Conservation (phyloP, 2,113 vertebrate species). For the Zosterops lateralis region DNA sequence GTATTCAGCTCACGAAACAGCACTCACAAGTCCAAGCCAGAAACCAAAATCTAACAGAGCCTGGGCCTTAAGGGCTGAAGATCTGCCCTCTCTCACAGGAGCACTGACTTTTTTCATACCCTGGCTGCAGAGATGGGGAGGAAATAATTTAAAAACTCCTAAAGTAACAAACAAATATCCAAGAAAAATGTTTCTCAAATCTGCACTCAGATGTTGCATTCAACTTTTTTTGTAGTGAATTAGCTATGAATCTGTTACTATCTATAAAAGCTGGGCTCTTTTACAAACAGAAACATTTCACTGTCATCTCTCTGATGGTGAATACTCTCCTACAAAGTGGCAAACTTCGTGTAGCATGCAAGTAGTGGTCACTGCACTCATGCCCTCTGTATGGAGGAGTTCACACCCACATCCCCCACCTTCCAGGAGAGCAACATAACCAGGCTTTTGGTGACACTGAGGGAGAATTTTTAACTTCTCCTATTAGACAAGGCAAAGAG, state of each 20-base stretch:
- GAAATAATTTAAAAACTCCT: not conserved
- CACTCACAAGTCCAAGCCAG: not conserved
- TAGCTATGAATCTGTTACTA: not conserved
- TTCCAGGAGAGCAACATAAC: not conserved
- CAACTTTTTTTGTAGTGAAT: not conserved
- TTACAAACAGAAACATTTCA: not conserved
- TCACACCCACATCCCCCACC: not conserved
- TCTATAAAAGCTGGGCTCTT: not conserved
- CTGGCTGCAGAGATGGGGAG: not conserved
- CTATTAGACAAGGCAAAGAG: not conserved
- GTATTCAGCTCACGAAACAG: not conserved
- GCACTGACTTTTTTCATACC: not conserved
- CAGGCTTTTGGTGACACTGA: not conserved
- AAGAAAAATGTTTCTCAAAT: not conserved
- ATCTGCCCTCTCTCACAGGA: not conserved
- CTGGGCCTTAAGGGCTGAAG: not conserved
- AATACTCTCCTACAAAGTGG: not conserved
- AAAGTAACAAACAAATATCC: not conserved
- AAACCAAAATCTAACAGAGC: not conserved
- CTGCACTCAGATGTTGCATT: not conserved
- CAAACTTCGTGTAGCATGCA: not conserved
- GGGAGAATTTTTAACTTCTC: not conserved
- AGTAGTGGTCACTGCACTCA: not conserved
- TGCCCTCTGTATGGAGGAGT: not conserved
- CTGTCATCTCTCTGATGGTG: no score